A percentile compares a stretch with the other conserved stretches of the same genome.
Evolutionary conservation across 2,888 invertebrate species (phyloP).

Genomic region (Apamea crenata): DNA sequence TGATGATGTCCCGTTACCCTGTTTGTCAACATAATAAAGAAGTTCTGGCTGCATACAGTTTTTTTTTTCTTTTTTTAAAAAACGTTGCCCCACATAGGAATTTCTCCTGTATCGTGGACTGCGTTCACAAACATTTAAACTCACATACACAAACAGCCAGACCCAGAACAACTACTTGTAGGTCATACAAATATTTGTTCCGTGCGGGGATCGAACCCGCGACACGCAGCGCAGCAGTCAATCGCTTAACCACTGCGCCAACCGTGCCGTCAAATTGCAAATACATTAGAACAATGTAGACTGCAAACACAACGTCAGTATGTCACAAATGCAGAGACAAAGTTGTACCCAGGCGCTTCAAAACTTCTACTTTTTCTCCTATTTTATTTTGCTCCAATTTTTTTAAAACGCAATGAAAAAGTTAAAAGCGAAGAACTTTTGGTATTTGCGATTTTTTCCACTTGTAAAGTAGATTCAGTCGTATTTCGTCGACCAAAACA

Average conservation of each 20-base stretch:
- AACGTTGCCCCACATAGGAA: too few relatives aligned
- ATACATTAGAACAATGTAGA: background rate
- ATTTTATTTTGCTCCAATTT: slow-evolving; percentile 53
- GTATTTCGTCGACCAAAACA: background rate
- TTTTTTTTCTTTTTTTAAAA: too few relatives aligned
- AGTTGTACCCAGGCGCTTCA: slow-evolving; percentile 56
- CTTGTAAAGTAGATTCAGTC: slow-evolving; percentile 2
- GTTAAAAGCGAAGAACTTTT: slow-evolving; percentile 40
- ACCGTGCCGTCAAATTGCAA: too few relatives aligned
- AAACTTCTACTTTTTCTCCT: slow-evolving; percentile 53
- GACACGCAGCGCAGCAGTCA: too few relatives aligned
- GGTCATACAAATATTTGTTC: too few relatives aligned
- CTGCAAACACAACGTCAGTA: slow-evolving; percentile 17
- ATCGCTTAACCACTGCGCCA: too few relatives aligned
- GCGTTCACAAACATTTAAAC: too few relatives aligned
- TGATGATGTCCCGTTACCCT: background rate
- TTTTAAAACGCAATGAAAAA: slow-evolving; percentile 47
- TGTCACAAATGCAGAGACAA: slow-evolving; percentile 54
- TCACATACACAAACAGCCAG: too few relatives aligned
- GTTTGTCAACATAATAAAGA: background rate
- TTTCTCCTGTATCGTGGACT: too few relatives aligned
- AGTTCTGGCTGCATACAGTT: background rate
- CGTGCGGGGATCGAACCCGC: too few relatives aligned
- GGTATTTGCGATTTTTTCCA: slow-evolving; percentile 44
- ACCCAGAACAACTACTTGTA: too few relatives aligned